Conservation (phyloP, 1,140 invertebrate genomes). For the Zaprionus davidi region DNA sequence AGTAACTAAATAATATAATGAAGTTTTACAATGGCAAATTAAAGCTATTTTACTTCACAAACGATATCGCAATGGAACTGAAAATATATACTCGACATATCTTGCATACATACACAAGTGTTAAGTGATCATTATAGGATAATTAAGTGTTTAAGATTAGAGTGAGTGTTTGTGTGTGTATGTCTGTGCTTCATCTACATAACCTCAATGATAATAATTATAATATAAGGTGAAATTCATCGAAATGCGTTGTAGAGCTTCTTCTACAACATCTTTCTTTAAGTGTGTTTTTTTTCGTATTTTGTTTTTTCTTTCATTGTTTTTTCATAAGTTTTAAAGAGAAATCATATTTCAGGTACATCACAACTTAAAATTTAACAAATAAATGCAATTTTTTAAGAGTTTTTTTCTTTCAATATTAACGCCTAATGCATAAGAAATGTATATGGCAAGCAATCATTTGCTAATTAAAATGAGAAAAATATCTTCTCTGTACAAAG, state of each 20-base stretch:
- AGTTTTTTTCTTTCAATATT: conserved; percentile 52
- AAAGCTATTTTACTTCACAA: conserved; percentile 78
- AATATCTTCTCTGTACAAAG: neutral
- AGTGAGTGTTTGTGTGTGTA: conserved; percentile 12
- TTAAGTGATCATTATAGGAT: conserved; percentile 6
- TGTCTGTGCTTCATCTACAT: conserved; percentile 31
- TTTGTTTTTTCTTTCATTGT: conserved; percentile 39
- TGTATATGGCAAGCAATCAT: conserved; percentile 71
- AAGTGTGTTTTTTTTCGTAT: conserved; percentile 25
- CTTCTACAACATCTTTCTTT: conserved; percentile 24
- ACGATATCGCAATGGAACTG: conserved; percentile 46
- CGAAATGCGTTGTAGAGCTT: conserved; percentile 30
- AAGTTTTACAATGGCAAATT: conserved; percentile 82
- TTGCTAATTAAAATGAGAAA: conserved; percentile 56
- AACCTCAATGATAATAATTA: conserved; percentile 54
- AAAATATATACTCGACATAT: conserved; percentile 50
- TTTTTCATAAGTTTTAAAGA: conserved; percentile 65
- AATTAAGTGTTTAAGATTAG: conserved; percentile 31
- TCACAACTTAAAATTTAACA: conserved; percentile 84
- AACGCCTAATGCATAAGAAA: conserved; percentile 61
- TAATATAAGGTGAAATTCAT: conserved; percentile 56
- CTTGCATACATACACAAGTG: conserved; percentile 40
- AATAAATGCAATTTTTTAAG: conserved; percentile 66
- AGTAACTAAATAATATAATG: conserved; percentile 50
- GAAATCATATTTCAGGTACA: conserved; percentile 84